These are phyloP conservation scores for Melieria picta DNA, from an alignment of 2,888 invertebrate genomes.

Conservation along the genomic window DNA sequence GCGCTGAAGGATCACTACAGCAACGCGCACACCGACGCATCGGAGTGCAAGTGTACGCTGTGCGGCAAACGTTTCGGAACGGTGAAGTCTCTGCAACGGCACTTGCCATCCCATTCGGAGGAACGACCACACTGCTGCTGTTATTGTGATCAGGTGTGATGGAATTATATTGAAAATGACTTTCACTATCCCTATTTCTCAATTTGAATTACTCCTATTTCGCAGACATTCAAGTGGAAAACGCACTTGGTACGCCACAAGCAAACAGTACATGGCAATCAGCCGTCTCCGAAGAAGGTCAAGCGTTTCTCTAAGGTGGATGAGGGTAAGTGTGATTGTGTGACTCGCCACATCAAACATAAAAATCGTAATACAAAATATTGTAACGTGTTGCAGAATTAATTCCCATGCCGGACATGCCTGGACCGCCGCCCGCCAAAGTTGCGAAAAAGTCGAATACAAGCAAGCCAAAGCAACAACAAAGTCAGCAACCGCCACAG, in stretches of 20 bases:
- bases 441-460: slow-evolving; percentile 61
- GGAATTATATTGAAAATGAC: background rate
- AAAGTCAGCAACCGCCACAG: slow-evolving; percentile 38
- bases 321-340: slow-evolving; percentile 54
- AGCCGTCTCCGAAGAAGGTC: slow-evolving; percentile 61
- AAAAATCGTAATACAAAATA: too few species aligned
- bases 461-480: slow-evolving; percentile 60
- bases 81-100: slow-evolving; percentile 63
- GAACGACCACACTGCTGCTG: slow-evolving; percentile 65
- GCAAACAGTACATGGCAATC: slow-evolving; percentile 63
- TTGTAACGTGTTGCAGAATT: slow-evolving; percentile 48
- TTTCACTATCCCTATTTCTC: background rate
- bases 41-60: slow-evolving; percentile 64
- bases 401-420: slow-evolving; percentile 60
- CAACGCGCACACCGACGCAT: slow-evolving; percentile 64
- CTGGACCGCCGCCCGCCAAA: slow-evolving; percentile 64
- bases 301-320: slow-evolving; percentile 63
- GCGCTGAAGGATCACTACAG: slow-evolving; percentile 65
- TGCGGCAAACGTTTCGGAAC: slow-evolving; percentile 65
- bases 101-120: slow-evolving; percentile 65
- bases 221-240: slow-evolving; percentile 65
- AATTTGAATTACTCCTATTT: background rate
- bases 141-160: slow-evolving; percentile 62
- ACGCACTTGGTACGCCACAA: slow-evolving; percentile 66
- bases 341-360: too few species aligned